A percentile compares a stretch with the other conserved stretches of the same genome.
Evolutionary conservation across 2,888 invertebrate species (phyloP).

Genomic region (Amphimallon solstitiale): DNA sequence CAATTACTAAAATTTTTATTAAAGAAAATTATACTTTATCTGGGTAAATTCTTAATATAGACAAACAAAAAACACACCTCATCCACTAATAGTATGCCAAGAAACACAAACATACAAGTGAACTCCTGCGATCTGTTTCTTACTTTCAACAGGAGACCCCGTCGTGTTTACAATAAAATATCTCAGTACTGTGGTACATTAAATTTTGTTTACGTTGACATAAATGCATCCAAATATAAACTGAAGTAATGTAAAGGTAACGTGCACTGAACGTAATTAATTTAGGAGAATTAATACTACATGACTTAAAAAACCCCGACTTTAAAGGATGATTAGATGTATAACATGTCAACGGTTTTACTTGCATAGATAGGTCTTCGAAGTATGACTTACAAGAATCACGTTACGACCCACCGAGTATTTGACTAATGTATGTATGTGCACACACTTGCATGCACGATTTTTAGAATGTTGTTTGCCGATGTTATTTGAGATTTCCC

Average conservation of each 20-base stretch:
- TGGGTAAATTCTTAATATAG: neutral
- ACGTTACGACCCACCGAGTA: slow-evolving; percentile 16
- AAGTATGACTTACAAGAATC: slow-evolving; percentile 18
- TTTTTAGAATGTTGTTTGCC: slow-evolving; percentile 4
- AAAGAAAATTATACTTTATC: no score
- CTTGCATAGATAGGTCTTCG: slow-evolving; percentile 21
- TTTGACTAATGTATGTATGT: slow-evolving; percentile 12
- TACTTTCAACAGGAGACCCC: neutral
- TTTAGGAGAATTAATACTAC: slow-evolving; percentile 15
- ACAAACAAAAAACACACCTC: neutral
- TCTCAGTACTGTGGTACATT: slow-evolving; percentile 16
- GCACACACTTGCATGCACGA: slow-evolving; percentile 1
- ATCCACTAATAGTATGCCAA: neutral
- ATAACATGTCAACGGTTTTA: slow-evolving; percentile 30
- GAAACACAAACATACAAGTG: neutral
- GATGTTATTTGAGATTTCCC: slow-evolving; percentile 10
- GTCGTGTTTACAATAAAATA: slow-evolving; percentile 22
- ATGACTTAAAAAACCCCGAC: neutral
- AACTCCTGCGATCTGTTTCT: slow-evolving; percentile 11
- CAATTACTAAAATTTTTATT: no score
- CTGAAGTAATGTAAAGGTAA: slow-evolving; percentile 20
- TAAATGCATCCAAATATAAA: slow-evolving; percentile 21
- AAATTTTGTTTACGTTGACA: slow-evolving; percentile 25
- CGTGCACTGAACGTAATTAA: slow-evolving; percentile 1
- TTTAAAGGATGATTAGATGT: slow-evolving; percentile 22